Evolutionary conservation across 2,113 vertebrate species (phyloP).

Genomic region (Alces alces): DNA sequence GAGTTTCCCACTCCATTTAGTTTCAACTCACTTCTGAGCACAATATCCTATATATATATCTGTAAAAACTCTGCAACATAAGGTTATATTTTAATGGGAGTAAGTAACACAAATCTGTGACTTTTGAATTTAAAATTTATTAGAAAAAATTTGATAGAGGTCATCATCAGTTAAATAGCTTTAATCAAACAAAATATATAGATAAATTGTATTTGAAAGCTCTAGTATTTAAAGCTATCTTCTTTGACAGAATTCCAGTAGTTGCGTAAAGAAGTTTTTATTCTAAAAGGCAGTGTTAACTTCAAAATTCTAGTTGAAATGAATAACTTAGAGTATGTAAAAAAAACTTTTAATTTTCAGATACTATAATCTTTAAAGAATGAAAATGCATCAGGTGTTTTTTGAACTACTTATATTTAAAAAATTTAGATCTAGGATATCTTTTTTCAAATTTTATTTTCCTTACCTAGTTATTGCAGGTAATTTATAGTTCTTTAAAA

Average conservation of each 20-base stretch:
- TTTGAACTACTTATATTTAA: neutral
- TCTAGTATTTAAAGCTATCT: neutral
- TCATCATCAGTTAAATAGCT: neutral
- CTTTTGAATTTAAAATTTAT: neutral
- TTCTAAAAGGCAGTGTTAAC: neutral
- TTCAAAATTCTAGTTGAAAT: neutral
- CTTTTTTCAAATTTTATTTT: neutral
- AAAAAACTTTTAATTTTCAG: neutral
- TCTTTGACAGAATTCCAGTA: neutral
- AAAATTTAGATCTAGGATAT: neutral
- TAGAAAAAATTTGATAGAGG: neutral
- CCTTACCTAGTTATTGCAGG: neutral
- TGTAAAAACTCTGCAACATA: neutral
- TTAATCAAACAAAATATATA: neutral
- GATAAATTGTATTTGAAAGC: neutral
- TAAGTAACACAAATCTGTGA: neutral
- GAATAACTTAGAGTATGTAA: neutral
- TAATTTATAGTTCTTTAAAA: neutral
- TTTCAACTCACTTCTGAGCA: neutral
- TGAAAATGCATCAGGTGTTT: neutral
- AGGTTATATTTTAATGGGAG: neutral
- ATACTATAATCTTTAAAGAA: neutral
- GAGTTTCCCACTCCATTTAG: neutral
- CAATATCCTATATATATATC: neutral
- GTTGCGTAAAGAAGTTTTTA: neutral